A percentile compares a stretch with the other conserved stretches of the same genome.
These are phyloP conservation scores for Pseudoips prasinana DNA, from an alignment of 2,888 invertebrate species.

Conservation along the genomic window DNA sequence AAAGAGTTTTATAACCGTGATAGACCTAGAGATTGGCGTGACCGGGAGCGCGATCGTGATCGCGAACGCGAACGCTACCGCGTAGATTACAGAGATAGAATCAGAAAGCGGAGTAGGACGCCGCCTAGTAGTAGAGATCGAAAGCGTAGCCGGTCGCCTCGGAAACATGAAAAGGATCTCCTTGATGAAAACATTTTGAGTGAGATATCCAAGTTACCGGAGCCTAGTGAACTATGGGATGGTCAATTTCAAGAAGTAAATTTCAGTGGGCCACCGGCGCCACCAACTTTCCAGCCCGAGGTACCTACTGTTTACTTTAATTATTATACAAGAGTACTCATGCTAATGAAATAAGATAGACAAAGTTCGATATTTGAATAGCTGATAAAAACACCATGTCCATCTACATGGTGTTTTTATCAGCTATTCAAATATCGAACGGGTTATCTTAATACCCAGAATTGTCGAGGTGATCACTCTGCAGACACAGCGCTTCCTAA, in stretches of 20 bases:
- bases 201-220: conserved; percentile 68
- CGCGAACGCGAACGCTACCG: conserved; percentile 36
- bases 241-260: conserved; percentile 58
- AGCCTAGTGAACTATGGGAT: conserved; percentile 72
- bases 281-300: conserved; percentile 44
- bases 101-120: conserved; percentile 7
- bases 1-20: conserved; percentile 42
- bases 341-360: no score
- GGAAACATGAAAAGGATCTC: conserved; percentile 61
- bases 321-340: no score
- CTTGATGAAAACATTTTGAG: conserved; percentile 69
- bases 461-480: no score
- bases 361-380: no score
- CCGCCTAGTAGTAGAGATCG: conserved; percentile 8
- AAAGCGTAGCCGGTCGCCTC: conserved; percentile 56
- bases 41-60: conserved; percentile 41
- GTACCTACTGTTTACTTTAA: conserved; percentile 40
- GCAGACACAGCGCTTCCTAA: no score
- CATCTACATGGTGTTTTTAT: no score
- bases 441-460: no score
- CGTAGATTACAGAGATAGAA: conserved; percentile 30
- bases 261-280: conserved; percentile 37
- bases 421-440: no score
- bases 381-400: no score
- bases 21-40: conserved; percentile 42